Evolutionary conservation across 1,140 invertebrate genomes (phyloP).

Genomic region (Drosophila ananassae): DNA sequence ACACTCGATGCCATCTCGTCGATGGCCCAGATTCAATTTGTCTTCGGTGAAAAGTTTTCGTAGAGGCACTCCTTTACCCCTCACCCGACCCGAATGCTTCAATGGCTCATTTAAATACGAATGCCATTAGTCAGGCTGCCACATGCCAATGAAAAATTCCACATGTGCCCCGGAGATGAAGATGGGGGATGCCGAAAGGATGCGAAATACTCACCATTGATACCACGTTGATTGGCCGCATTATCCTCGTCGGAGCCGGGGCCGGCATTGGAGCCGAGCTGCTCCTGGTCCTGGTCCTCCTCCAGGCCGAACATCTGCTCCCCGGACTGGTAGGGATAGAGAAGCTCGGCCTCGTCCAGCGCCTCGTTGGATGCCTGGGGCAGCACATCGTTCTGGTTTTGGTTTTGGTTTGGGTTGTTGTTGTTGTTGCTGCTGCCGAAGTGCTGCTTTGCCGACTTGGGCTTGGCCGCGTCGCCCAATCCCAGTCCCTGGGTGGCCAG

Average conservation of each 20-base stretch:
- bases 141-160: conserved; percentile 47
- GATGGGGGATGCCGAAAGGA: background rate
- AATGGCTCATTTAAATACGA: conserved; percentile 67
- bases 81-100: background rate
- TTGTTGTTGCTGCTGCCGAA: conserved; percentile 34
- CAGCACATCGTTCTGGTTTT: conserved; percentile 65
- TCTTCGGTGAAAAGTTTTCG: conserved; percentile 32
- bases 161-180: conserved; percentile 24
- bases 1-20: conserved; percentile 7
- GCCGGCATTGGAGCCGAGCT: conserved; percentile 46
- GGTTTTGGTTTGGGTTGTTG: conserved; percentile 48
- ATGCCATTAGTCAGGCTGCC: conserved; percentile 63
- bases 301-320: conserved; percentile 76
- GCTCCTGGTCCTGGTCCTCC: conserved; percentile 54
- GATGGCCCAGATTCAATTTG: conserved; percentile 53
- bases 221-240: conserved; percentile 66
- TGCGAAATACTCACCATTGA: conserved; percentile 71
- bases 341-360: conserved; percentile 66
- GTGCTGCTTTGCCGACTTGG: conserved; percentile 77
- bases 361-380: conserved; percentile 74
- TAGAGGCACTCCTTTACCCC: background rate
- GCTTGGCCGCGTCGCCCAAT: conserved; percentile 61
- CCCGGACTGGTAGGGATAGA: conserved; percentile 67
- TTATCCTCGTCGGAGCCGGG: conserved; percentile 66
- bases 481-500: conserved; percentile 59